Percentiles rank a stretch among this genome's conserved stretches.
These are phyloP conservation scores for Chrysoperla carnea DNA, from an alignment of 1,140 invertebrate species.

Conservation along the genomic window DNA sequence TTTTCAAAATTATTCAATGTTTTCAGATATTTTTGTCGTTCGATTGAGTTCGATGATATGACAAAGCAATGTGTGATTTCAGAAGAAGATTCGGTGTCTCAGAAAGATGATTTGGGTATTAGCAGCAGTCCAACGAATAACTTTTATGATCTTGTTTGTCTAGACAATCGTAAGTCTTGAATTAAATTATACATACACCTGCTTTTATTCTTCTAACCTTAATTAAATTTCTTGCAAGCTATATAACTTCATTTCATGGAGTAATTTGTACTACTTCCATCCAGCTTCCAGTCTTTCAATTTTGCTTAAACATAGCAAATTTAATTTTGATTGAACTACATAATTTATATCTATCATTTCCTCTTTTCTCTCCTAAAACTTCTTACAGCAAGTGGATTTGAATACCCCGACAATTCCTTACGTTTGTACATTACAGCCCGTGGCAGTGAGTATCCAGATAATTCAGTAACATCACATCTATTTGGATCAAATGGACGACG, in stretches of 20 bases:
- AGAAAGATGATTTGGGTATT: conserved; percentile 64
- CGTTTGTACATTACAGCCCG: conserved; percentile 31
- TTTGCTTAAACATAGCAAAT: no score
- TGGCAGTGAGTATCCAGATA: conserved; percentile 69
- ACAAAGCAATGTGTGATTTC: conserved; percentile 68
- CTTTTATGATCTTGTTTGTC: conserved; percentile 68
- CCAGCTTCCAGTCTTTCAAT: no score
- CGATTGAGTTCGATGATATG: conserved; percentile 77
- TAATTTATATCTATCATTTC: no score
- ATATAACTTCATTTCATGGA: no score
- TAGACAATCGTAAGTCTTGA: conserved; percentile 66
- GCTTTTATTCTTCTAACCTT: background rate
- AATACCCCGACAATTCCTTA: background rate
- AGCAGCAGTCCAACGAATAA: conserved; percentile 65
- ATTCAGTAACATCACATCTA: conserved; percentile 59
- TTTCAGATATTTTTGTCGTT: conserved; percentile 64
- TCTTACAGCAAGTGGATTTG: conserved; percentile 11
- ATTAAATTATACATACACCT: no score
- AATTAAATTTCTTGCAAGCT: background rate
- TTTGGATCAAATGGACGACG: conserved; percentile 61
- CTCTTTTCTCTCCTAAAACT: background rate
- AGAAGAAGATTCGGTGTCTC: conserved; percentile 75
- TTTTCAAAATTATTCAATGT: conserved; percentile 3
- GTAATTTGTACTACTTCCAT: no score
- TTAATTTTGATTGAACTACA: no score